Evolutionary conservation across 2,888 invertebrate species (phyloP).

Genomic region (Scelioninae gen. 2): DNA sequence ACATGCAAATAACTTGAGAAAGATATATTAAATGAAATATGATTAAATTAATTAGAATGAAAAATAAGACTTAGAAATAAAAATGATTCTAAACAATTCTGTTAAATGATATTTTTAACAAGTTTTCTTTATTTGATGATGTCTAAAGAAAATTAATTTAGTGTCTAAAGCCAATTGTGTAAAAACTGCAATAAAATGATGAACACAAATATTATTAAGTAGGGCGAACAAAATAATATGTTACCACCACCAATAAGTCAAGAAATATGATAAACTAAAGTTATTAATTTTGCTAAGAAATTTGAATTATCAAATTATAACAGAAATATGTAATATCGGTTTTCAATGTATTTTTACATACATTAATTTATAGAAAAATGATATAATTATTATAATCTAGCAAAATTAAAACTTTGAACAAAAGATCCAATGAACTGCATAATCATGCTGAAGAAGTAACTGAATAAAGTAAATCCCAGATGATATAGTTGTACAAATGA

Average conservation of each 20-base stretch:
- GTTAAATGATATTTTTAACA: too few relatives aligned
- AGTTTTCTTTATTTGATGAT: neutral
- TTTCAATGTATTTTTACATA: too few relatives aligned
- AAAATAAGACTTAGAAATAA: neutral
- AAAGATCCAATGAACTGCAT: slow-evolving; percentile 16
- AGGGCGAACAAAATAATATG: neutral
- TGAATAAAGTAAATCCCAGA: slow-evolving; percentile 22
- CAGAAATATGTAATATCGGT: too few relatives aligned
- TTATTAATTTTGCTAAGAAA: too few relatives aligned
- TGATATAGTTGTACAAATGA: slow-evolving; percentile 41
- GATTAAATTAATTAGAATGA: neutral
- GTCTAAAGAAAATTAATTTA: neutral
- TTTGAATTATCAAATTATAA: too few relatives aligned
- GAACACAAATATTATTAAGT: neutral
- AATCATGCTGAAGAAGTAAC: slow-evolving; percentile 36
- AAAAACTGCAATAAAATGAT: slow-evolving; percentile 5
- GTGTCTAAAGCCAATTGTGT: neutral
- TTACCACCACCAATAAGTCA: slow-evolving; percentile 5
- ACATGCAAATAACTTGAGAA: slow-evolving; percentile 2
- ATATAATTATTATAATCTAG: slow-evolving; percentile 11
- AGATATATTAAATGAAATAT: neutral
- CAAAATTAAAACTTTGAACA: slow-evolving; percentile 20
- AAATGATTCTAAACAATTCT: neutral
- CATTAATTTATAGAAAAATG: too few relatives aligned
- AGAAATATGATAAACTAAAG: too few relatives aligned